phyloP scores from a whole-genome alignment of 2,797 vertebrate species.

The Sternotherus odoratus region DNA sequence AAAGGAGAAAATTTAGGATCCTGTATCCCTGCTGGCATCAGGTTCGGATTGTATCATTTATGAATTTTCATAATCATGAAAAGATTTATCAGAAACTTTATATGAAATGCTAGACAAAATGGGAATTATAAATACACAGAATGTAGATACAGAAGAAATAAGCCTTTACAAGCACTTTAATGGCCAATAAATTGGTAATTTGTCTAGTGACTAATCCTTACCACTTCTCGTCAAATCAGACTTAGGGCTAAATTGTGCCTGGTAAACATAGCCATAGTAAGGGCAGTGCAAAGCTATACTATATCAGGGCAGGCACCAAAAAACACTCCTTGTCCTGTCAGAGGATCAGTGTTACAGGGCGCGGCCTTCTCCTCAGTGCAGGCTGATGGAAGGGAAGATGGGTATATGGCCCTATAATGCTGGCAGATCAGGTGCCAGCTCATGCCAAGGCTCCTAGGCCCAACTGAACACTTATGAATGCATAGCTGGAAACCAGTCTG shows the following conservation, averaged over 20 bases:
- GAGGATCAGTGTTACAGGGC: not conserved
- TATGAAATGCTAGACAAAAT: not conserved
- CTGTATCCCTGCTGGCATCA: not conserved
- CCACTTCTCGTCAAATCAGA: not conserved
- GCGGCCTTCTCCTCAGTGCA: too few relatives aligned
- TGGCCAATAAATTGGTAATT: not conserved
- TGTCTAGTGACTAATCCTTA: not conserved
- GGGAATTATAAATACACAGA: not conserved
- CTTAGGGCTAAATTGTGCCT: not conserved
- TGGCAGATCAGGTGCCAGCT: too few relatives aligned
- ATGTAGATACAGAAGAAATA: not conserved
- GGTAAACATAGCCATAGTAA: not conserved
- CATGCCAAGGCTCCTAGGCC: too few relatives aligned
- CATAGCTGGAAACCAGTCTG: too few relatives aligned
- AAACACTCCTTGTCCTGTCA: not conserved
- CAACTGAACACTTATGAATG: too few relatives aligned
- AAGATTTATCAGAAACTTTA: not conserved
- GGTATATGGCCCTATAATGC: too few relatives aligned
- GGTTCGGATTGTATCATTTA: not conserved
- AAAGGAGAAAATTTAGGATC: conserved; percentile 8
- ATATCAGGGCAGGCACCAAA: not conserved
- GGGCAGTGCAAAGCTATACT: not conserved
- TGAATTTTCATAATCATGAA: not conserved
- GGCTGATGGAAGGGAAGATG: too few relatives aligned
- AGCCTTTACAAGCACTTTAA: not conserved